phyloP scores from a whole-genome alignment of 2,888 invertebrate genomes.

The Steinernema carpocapsae region DNA sequence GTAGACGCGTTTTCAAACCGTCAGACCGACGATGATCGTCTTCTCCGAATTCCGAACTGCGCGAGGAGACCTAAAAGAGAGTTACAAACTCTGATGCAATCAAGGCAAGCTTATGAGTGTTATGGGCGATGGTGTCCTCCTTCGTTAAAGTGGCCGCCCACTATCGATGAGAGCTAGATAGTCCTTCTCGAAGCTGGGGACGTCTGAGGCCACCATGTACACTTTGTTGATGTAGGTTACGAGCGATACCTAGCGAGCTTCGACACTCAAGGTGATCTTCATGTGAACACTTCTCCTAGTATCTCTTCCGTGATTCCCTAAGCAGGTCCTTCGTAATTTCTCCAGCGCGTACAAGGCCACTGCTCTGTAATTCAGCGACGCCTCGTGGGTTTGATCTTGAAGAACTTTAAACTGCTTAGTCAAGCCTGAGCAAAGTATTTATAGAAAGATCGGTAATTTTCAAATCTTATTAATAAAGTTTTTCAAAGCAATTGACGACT shows the following conservation, averaged over 20 bases:
- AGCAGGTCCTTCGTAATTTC: no score
- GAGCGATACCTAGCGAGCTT: slow-evolving; percentile 3
- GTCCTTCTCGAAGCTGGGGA: slow-evolving; percentile 29
- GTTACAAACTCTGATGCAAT: not conserved
- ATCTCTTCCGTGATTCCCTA: not conserved
- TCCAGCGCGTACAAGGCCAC: slow-evolving; percentile 53
- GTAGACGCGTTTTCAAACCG: slow-evolving; percentile 43
- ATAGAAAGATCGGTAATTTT: no score
- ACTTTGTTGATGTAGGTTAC: slow-evolving; percentile 41
- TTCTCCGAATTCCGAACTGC: slow-evolving; percentile 36
- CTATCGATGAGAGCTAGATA: slow-evolving; percentile 41
- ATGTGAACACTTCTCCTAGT: not conserved
- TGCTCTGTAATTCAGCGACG: slow-evolving; percentile 53
- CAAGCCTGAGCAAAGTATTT: no score
- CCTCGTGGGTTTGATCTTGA: slow-evolving; percentile 54
- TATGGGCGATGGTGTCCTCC: slow-evolving; percentile 38
- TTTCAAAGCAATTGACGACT: no score
- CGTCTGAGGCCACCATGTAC: slow-evolving; percentile 46
- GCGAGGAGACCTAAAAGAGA: slow-evolving; percentile 35
- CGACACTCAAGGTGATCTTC: slow-evolving; percentile 28
- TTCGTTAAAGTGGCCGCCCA: slow-evolving; percentile 38
- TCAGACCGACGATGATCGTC: slow-evolving; percentile 46
- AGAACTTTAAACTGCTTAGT: no score
- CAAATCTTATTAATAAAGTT: no score
- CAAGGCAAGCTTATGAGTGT: slow-evolving; percentile 3